Percentiles rank a stretch among this genome's conserved stretches.
Conservation (phyloP, 2,113 vertebrate species). For the Chrysochloris asiatica region DNA sequence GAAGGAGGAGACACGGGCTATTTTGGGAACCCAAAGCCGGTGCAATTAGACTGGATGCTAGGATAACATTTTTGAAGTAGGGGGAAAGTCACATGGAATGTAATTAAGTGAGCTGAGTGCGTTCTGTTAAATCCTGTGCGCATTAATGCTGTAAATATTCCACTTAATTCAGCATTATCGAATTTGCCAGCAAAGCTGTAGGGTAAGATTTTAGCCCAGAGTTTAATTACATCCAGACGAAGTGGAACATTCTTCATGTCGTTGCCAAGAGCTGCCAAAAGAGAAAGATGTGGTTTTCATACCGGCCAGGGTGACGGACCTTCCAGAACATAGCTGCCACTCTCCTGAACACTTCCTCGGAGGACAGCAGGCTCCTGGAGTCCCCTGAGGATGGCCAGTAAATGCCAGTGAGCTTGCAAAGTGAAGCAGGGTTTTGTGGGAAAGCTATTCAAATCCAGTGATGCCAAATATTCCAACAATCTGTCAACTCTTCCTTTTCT, state of each 20-base stretch:
- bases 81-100: conserved; percentile 46
- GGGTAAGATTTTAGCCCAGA: conserved; percentile 76
- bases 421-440: neutral
- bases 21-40: conserved; percentile 36
- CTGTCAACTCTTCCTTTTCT: neutral
- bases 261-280: conserved; percentile 65
- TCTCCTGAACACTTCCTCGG: neutral
- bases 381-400: neutral
- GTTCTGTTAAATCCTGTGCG: conserved; percentile 65
- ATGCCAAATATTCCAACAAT: neutral
- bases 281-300: conserved; percentile 67
- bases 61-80: neutral
- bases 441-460: neutral
- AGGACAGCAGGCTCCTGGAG: neutral
- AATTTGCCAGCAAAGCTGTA: conserved; percentile 77
- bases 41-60: conserved; percentile 17
- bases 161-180: conserved; percentile 77
- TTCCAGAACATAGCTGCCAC: conserved; percentile 40
- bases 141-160: conserved; percentile 68
- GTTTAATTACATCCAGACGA: conserved; percentile 78
- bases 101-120: conserved; percentile 62
- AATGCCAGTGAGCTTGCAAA: neutral
- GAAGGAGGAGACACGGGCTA: neutral
- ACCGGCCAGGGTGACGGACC: conserved; percentile 10
- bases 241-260: conserved; percentile 70